These are phyloP conservation scores for Holothuria glaberrima DNA, from an alignment of 35 echinoderm and acorn worm genomes.

Conservation along the genomic window DNA sequence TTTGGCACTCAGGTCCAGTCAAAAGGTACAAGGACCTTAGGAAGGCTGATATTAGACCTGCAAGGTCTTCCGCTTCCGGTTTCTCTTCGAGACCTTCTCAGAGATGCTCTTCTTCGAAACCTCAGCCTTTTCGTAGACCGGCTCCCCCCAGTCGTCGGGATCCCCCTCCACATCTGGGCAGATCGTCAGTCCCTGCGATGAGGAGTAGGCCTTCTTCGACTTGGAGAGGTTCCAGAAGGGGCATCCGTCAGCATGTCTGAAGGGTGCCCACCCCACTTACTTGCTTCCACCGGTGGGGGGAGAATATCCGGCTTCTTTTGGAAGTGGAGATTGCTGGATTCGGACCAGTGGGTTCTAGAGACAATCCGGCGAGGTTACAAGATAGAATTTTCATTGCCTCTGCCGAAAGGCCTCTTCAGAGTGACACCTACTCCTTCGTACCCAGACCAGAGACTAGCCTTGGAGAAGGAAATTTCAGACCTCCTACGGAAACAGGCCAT, in stretches of 20 bases:
- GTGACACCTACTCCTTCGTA: background rate
- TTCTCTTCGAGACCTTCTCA: too few relatives aligned
- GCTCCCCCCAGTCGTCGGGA: background rate
- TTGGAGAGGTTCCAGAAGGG: background rate
- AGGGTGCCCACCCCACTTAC: background rate
- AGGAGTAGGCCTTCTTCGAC: background rate
- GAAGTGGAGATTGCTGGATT: background rate
- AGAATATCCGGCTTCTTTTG: too few relatives aligned
- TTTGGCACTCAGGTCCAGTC: background rate
- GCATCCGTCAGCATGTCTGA: too few relatives aligned
- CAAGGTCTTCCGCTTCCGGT: background rate
- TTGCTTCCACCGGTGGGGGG: too few relatives aligned
- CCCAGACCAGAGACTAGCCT: background rate
- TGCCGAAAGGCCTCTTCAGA: background rate
- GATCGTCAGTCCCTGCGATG: background rate
- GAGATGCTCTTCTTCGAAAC: background rate
- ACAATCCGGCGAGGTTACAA: background rate
- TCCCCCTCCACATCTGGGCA: background rate
- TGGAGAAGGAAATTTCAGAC: background rate
- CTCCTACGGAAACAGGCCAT: background rate
- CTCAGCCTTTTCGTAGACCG: background rate
- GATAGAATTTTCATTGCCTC: background rate
- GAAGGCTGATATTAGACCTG: background rate
- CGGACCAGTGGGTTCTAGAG: background rate
- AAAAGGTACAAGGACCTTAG: background rate